These are phyloP conservation scores for Sternarchorhynchus goeldii DNA, from an alignment of 2,797 vertebrate species.

Conservation along the genomic window DNA sequence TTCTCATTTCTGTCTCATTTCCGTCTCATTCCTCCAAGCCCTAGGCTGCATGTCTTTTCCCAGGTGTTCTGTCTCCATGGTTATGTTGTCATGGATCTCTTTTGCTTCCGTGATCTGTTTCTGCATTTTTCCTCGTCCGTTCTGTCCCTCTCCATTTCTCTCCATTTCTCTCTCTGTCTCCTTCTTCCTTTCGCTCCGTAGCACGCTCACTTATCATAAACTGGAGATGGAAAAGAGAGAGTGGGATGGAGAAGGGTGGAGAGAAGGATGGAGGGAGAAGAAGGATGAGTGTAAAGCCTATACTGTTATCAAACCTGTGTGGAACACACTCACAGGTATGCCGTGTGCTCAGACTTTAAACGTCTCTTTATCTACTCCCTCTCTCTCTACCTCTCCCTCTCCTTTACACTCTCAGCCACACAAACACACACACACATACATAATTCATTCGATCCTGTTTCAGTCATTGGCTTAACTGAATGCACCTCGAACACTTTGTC, in stretches of 20 bases:
- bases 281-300: not conserved
- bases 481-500: too few species aligned
- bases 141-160: not conserved
- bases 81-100: not conserved
- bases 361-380: slow-evolving; percentile 8
- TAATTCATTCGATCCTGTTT: too few species aligned
- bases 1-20: slow-evolving; percentile 23
- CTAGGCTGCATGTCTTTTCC: not conserved
- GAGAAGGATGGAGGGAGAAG: not conserved
- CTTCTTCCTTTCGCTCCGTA: not conserved
- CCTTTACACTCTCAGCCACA: slow-evolving; percentile 14
- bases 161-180: slow-evolving; percentile 11
- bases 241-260: not conserved
- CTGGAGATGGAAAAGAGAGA: not conserved
- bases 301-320: slow-evolving; percentile 32
- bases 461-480: too few species aligned
- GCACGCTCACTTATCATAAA: not conserved
- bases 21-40: not conserved
- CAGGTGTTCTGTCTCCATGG: not conserved
- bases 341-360: slow-evolving; percentile 20
- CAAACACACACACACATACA: not conserved
- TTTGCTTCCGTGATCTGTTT: not conserved
- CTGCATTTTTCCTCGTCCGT: slow-evolving; percentile 1
- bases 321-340: slow-evolving; percentile 22
- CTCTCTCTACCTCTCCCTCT: not conserved